Conservation (phyloP, 2,797 vertebrate species). For the Gallirallus australis region DNA sequence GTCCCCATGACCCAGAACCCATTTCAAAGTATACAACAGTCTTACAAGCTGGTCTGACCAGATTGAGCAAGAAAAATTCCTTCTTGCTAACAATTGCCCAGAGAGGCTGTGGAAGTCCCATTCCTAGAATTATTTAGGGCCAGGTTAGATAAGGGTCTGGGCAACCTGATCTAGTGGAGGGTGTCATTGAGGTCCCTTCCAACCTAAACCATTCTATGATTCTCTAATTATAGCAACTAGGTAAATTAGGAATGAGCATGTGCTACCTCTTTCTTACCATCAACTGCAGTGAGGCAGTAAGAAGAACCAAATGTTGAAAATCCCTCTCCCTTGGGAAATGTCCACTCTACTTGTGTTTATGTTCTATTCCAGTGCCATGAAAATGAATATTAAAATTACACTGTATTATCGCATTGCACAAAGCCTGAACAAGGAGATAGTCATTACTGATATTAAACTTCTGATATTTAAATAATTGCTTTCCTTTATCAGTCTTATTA, state of each 20-base stretch:
- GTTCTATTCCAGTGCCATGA: background rate
- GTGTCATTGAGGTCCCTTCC: too few relatives aligned
- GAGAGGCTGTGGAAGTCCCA: too few relatives aligned
- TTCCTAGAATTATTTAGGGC: too few relatives aligned
- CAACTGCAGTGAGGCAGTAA: background rate
- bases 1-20: background rate
- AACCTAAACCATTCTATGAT: too few relatives aligned
- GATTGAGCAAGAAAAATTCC: background rate
- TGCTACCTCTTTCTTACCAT: background rate
- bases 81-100: background rate
- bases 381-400: slow-evolving; percentile 28
- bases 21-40: background rate
- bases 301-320: background rate
- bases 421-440: slow-evolving; percentile 31
- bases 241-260: background rate
- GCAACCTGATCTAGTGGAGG: too few relatives aligned
- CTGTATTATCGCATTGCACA: slow-evolving; percentile 20
- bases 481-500: slow-evolving; percentile 53
- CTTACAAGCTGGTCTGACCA: background rate
- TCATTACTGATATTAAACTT: slow-evolving; percentile 46
- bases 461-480: slow-evolving; percentile 48
- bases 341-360: background rate
- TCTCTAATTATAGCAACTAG: background rate
- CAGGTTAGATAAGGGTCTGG: too few relatives aligned
- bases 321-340: background rate